These are phyloP conservation scores for Dasypolia templi DNA, from an alignment of 2,888 invertebrate genomes.

Conservation along the genomic window DNA sequence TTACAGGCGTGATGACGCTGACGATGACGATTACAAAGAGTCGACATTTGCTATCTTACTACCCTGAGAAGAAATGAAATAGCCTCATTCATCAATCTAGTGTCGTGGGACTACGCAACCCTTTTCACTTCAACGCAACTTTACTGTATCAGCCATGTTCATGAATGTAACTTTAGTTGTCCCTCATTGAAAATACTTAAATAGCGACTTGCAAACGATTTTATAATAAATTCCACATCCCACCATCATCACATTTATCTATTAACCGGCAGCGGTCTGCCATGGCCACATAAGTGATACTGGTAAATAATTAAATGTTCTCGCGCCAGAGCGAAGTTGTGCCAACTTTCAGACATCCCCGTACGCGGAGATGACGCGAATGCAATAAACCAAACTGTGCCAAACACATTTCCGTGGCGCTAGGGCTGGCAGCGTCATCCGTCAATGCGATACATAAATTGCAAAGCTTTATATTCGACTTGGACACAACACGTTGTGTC, in stretches of 20 bases:
- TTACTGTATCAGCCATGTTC: background rate
- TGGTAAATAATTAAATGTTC: constrained; percentile 12
- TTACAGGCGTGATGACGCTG: no score
- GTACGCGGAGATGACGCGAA: constrained; percentile 59
- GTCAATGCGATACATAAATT: background rate
- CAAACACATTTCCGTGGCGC: constrained; percentile 44
- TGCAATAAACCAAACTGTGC: constrained; percentile 65
- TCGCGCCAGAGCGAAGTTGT: background rate
- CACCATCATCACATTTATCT: background rate
- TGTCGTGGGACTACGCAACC: background rate
- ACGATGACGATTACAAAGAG: no score
- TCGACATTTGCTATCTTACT: background rate
- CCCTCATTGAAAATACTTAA: background rate
- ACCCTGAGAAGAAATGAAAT: background rate
- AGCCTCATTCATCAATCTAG: no score
- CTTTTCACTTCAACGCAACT: background rate
- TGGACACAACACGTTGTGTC: no score
- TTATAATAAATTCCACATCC: background rate
- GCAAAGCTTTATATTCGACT: no score
- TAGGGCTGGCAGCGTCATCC: constrained; percentile 33
- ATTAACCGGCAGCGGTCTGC: background rate
- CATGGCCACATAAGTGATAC: background rate
- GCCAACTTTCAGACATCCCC: constrained; percentile 17
- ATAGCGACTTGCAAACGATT: background rate
- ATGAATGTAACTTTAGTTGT: background rate